Conservation (phyloP, 2,888 invertebrate species). For the Drosophila lutescens region DNA sequence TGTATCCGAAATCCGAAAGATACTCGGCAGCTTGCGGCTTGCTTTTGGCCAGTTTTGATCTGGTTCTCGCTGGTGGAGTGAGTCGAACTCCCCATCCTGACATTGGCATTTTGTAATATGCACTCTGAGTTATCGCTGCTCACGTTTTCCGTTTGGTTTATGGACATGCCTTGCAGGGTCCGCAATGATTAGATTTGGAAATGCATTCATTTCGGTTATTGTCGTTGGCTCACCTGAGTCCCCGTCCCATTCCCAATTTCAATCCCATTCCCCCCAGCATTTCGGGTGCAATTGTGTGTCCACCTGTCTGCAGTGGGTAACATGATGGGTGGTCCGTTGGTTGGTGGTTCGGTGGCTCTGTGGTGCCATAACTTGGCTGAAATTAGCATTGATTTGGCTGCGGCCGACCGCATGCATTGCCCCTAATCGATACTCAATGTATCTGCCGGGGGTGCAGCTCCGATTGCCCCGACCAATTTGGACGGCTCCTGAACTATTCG, state of each 20-base stretch:
- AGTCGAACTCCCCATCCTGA: constrained; percentile 41
- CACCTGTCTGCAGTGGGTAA: constrained; percentile 34
- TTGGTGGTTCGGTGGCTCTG: constrained; percentile 11
- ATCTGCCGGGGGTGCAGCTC: background rate
- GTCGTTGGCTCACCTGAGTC: constrained; percentile 30
- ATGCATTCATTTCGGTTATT: constrained; percentile 40
- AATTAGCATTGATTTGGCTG: constrained; percentile 48
- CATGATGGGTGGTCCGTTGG: constrained; percentile 19
- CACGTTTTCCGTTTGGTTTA: constrained; percentile 34
- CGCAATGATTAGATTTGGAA: constrained; percentile 54
- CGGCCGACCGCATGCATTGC: constrained; percentile 24
- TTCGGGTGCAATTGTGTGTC: constrained; percentile 8
- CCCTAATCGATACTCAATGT: constrained; percentile 32
- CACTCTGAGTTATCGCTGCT: constrained; percentile 62
- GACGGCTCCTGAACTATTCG: constrained; percentile 16
- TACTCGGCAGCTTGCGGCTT: constrained; percentile 52
- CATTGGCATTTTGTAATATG: constrained; percentile 54
- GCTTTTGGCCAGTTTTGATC: constrained; percentile 26
- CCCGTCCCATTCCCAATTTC: background rate
- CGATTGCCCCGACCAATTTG: constrained; percentile 15
- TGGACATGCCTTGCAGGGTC: constrained; percentile 47
- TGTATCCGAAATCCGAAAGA: constrained; percentile 49
- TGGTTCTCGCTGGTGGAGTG: constrained; percentile 6
- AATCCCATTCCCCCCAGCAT: background rate
- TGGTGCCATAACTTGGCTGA: constrained; percentile 42